These are phyloP conservation scores for Lepidotrigona ventralis DNA, from an alignment of 1,140 invertebrate genomes.

Conservation along the genomic window DNA sequence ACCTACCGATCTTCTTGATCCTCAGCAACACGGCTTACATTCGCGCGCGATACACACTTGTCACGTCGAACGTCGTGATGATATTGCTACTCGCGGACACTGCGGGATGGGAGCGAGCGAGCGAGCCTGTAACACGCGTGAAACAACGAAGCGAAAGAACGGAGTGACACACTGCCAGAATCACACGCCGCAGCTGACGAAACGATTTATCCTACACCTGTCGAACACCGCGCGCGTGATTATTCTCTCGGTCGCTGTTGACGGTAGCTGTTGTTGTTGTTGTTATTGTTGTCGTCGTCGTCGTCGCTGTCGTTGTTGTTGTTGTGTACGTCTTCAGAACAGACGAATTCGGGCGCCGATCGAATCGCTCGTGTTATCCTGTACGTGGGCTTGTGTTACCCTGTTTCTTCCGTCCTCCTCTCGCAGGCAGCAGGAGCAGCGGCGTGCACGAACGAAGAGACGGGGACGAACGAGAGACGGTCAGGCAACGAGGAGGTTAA, in stretches of 20 bases:
- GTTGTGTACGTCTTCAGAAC: not conserved
- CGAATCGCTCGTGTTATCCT: not conserved
- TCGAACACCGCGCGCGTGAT: not conserved
- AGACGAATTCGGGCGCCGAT: not conserved
- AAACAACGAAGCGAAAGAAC: not conserved
- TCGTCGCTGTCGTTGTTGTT: not conserved
- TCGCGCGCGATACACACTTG: slow-evolving; percentile 45
- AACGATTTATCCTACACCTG: slow-evolving; percentile 2
- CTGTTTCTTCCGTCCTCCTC: slow-evolving; percentile 18
- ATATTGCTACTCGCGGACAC: slow-evolving; percentile 18
- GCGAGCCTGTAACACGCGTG: not conserved
- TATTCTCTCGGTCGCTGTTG: not conserved
- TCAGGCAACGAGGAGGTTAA: slow-evolving; percentile 11
- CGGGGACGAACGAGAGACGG: not conserved
- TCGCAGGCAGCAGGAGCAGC: not conserved
- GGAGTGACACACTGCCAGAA: slow-evolving; percentile 21
- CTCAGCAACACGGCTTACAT: slow-evolving; percentile 22
- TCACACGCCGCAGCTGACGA: not conserved
- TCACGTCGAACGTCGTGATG: slow-evolving; percentile 26
- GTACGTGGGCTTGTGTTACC: not conserved
- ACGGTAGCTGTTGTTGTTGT: no score
- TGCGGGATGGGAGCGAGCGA: not conserved
- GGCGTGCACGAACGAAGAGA: not conserved
- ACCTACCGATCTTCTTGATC: not conserved
- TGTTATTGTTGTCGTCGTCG: no score